Evolutionary conservation across 1,140 invertebrate genomes (phyloP), one percentile per base, ranked within the genome.

Genomic region (Neodiprion pinetum): DNA sequence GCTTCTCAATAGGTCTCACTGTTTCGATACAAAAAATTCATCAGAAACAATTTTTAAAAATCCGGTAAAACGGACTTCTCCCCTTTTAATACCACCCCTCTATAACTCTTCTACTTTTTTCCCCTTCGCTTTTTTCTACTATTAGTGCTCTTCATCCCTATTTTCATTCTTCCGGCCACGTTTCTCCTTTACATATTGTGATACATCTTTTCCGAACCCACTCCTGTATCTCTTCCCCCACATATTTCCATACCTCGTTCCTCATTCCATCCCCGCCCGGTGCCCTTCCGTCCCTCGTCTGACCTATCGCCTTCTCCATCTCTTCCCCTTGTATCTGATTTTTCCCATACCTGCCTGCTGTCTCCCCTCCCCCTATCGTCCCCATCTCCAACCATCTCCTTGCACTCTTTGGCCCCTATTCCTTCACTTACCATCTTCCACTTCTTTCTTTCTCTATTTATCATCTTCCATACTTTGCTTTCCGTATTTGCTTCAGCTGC

Each of bases 171-270:
- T 21, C 17, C 17, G 17, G 17, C 17, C 17, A 21, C 17, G 17
- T 21, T 21, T 21, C 17, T 21, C 17, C 17, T 21, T 21, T 21
- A 21, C 17, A 21, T 21, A 21, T 21, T 21, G 17, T 21, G 17
- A 21, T 21, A 21, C 17, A 21, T 11, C 50, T 14, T 12, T 40
- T 70, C 12, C 4, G 12, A 3, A 74, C 3, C 28, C 23, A 21
- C 7, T 21, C 47, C 0, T 12, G n/a, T 40, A 70, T 50, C 23
- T 5, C 12, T 17, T 70, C 67, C 14, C 48, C 67, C 12, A 67
- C 73, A 9, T 53, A 17, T 40, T 70, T 74, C 68, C 73, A 74
- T 17, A 70, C 68, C 14, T 74, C 67, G 65, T 74, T 74, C n/a
- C 14, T 47, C 17, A 74, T 49, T 70, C 73, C 73, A 48, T 74